Evolutionary conservation across 2,797 vertebrate species (phyloP).

Genomic region (Glossophaga mutica): DNA sequence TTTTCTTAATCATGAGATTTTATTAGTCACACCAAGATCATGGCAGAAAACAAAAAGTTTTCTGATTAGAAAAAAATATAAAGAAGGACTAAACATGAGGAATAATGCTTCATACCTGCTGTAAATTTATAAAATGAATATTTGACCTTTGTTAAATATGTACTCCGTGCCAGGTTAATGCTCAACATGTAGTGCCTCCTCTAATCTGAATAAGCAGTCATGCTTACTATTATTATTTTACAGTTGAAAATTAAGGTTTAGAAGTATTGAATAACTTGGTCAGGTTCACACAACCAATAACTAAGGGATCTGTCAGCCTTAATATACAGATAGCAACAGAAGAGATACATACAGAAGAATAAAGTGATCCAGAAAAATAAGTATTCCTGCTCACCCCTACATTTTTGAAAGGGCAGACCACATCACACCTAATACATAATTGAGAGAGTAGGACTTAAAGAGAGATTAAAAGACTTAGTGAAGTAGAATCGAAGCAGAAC

Average conservation of each 20-base stretch:
- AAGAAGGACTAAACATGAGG: background rate
- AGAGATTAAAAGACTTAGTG: background rate
- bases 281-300: background rate
- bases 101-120: slow-evolving; percentile 22
- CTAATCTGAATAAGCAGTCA: background rate
- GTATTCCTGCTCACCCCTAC: background rate
- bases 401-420: background rate
- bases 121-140: slow-evolving; percentile 2
- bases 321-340: background rate
- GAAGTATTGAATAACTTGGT: background rate
- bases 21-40: slow-evolving; percentile 30
- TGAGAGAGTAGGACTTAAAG: background rate
- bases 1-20: slow-evolving; percentile 38
- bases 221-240: slow-evolving; percentile 6
- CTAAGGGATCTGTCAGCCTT: background rate
- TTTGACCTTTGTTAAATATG: background rate
- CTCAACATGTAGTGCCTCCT: background rate
- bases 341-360: background rate
- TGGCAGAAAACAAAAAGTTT: background rate
- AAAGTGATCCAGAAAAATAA: background rate
- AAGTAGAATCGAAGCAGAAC: background rate
- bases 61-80: slow-evolving; percentile 5
- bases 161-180: slow-evolving; percentile 12
- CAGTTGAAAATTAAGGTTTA: background rate
- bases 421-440: background rate